Base-by-base conservation (phyloP, 64 coral and sea anemone species). In the Cladopsammia gracilis region DNA sequence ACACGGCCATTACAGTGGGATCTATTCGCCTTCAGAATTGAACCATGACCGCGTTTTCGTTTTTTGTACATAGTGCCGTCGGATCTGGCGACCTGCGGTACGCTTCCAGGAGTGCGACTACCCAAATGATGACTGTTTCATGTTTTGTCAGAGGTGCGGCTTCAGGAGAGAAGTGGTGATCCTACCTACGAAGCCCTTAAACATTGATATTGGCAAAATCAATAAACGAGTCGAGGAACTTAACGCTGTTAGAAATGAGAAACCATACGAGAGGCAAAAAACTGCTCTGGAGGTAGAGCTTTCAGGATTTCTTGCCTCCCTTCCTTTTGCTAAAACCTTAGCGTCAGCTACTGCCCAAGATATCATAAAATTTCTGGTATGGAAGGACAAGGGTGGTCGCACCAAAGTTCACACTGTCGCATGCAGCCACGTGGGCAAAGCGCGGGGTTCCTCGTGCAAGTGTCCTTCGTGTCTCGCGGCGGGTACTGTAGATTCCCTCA, bases 301-400 rank as follows among this genome's bases (percentile, higher is more conserved):
- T 25, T 26, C 62, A 64, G 44, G 57, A 13, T 86, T 86, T 62
- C 42, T 86, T 15, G 82, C 82, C 6, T 86, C 65, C 10, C 62
- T 86, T 16, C 82, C 82, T 13, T 20, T 44, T 44, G 58, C 59
- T 0, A 86, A 68, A 46, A 46, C 65, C 1, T 44, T 86, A 6
- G 61, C 58, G 10, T 86, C 82, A 68, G 82, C 62, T 20, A 45
- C 82, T 45, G 58, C 82, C 12, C 34, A 24, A 5, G 3, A 86
- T 43, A 18, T 86, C n/a, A 34, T 64, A 11, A 47, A 14, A 44
- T 86, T 86, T 48, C 65, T 86, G 65, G 62, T 86, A 24, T 86
- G 82, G 81, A 85, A 85, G 81, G 82, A 86, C 22, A 86, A 70
- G 11, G 7, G 25, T 10, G 62, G 82, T 15, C 25, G 62, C n/a